Conservation (phyloP, 2,888 invertebrate genomes). For the Melipona bicolor region DNA sequence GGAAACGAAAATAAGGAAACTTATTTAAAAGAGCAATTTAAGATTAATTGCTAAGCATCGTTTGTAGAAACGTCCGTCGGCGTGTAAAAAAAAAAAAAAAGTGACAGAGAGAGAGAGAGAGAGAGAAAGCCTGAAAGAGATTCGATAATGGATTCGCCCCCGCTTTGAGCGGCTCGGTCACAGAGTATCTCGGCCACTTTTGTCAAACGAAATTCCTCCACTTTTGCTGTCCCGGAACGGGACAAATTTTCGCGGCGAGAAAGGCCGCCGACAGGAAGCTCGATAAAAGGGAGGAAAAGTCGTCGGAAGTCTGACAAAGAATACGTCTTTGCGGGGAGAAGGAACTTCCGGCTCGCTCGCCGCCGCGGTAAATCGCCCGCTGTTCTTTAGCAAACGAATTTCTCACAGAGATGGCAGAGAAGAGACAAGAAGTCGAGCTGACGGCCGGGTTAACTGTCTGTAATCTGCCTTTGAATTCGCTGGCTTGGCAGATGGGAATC, state of each 20-base stretch:
- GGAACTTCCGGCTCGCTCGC: slow-evolving; percentile 44
- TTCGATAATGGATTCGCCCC: slow-evolving; percentile 52
- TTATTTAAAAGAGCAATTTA: neutral
- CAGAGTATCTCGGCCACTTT: slow-evolving; percentile 16
- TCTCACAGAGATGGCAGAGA: neutral
- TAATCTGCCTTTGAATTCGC: slow-evolving; percentile 11
- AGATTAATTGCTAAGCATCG: neutral
- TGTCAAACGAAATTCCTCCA: slow-evolving; percentile 40
- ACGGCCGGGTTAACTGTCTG: slow-evolving; percentile 31
- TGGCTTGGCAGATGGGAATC: neutral
- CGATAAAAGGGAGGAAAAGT: slow-evolving; percentile 49
- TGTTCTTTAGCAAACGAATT: slow-evolving; percentile 44
- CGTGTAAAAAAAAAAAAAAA: neutral
- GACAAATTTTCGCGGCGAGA: slow-evolving; percentile 33
- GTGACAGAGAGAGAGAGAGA: neutral
- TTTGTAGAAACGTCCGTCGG: neutral
- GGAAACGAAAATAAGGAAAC: neutral
- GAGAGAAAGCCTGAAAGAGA: slow-evolving; percentile 5
- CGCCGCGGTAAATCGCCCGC: slow-evolving; percentile 37
- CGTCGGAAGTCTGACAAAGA: slow-evolving; percentile 52
- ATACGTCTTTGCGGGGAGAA: slow-evolving; percentile 11
- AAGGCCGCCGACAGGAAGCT: slow-evolving; percentile 24
- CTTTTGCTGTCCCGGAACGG: slow-evolving; percentile 23
- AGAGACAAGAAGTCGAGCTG: slow-evolving; percentile 5
- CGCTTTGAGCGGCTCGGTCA: slow-evolving; percentile 9